Base-by-base conservation (phyloP, 2,888 invertebrate species). In the Leucoma salicis region DNA sequence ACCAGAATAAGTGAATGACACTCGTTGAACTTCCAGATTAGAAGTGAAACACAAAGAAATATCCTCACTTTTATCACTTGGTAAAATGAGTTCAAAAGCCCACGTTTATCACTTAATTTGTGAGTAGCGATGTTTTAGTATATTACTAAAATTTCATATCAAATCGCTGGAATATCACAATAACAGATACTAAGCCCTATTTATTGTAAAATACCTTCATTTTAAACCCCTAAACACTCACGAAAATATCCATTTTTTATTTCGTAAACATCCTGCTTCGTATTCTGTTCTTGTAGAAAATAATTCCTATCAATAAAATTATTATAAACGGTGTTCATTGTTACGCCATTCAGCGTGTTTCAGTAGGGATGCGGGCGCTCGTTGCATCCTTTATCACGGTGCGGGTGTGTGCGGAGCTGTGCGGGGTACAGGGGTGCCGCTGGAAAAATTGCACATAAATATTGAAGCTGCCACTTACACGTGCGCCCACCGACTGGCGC, bases 401-500 rank as follows among this genome's bases (percentile, higher is more conserved):
- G 53, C 45, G 53, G 56, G 57, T 56, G 46, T 64, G 56, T 48
- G 50, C 39, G 53, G 42, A 35, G 54, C 44, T 38, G 52, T 49
- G 53, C 46, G 53, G 57, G 56, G 68, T 60, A 62, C 54, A 49
- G 57, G 61, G 71, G 72, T 62, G 70, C 68, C 66, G 78, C 74
- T 78, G 87, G 87, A 88, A 89, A 89, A 89, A 89, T 89, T 89
- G 87, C 86, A 85, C 89, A 88, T 89, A 89, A 89, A 89, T 89
- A 89, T 89, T 89, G 89, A 86, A 89, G 89, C 88, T 87, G 89
- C 89, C 89, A 89, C 85, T 87, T 89, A 88, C 89, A 89, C 88
- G 89, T 89, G 89, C 85, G 86, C 83, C 82, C 78, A 71, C 70
- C 65, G 78, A 66, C 58, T 46, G 48, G 35, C 41, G 70, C 34